These are phyloP conservation scores for Myzus persicae DNA, from an alignment of 1,140 invertebrate genomes.

Conservation along the genomic window DNA sequence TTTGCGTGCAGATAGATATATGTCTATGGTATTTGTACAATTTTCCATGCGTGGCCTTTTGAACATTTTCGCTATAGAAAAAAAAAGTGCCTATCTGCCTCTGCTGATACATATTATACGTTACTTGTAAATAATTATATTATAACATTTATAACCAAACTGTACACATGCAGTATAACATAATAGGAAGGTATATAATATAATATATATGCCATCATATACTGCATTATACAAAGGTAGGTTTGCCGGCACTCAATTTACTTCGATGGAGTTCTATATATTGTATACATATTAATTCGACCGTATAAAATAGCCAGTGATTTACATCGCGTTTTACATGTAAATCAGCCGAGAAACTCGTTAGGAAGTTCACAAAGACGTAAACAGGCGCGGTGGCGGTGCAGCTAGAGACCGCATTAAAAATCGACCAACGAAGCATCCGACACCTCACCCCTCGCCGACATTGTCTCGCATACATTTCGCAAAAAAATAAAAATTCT, in stretches of 20 bases:
- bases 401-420: neutral
- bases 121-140: neutral
- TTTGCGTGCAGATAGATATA: too few species aligned
- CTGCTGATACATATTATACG: neutral
- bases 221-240: neutral
- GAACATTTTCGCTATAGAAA: too few species aligned
- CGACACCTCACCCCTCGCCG: neutral
- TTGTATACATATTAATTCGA: constrained; percentile 28
- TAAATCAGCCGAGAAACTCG: constrained; percentile 46
- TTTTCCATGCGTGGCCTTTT: too few species aligned
- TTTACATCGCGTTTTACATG: constrained; percentile 35
- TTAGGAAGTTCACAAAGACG: constrained; percentile 30
- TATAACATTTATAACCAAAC: neutral
- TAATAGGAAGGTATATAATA: neutral
- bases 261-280: constrained; percentile 3
- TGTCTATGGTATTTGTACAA: too few species aligned
- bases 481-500: neutral
- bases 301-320: constrained; percentile 8
- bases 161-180: neutral
- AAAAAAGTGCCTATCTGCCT: too few species aligned
- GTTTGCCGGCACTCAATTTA: neutral
- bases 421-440: constrained; percentile 3
- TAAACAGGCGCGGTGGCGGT: neutral
- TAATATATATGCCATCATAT: neutral
- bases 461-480: neutral